Base-by-base conservation (phyloP, 2,888 invertebrate genomes). In the Brachylomia viminalis region DNA sequence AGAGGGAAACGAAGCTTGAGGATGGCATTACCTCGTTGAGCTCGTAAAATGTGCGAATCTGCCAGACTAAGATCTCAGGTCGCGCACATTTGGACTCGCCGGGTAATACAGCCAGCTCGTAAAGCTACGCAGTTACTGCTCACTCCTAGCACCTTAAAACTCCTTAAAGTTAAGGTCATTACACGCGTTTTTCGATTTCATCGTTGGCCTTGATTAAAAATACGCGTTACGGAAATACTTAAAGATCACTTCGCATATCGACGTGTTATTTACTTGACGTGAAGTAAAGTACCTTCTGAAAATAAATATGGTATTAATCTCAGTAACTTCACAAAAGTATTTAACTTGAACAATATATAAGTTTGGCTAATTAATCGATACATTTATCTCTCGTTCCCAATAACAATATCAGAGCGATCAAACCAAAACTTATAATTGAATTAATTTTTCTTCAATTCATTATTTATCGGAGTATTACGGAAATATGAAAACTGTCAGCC, bases 1-100 rank as follows among this genome's bases (percentile, higher is more conserved):
- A 89, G 91, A 88, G 84, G 88, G 87, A 90, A 92, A 91, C 90
- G 90, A 90, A 91, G 89, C 92, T 90, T 90, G 88, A 91, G 89
- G 91, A 88, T 85, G 86, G 89, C 86, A 88, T 92, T 91, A 91
- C 87, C 87, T 89, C 89, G 89, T 87, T 90, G 85, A 89, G 88
- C 87, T 91, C 91, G 89, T 92, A 92, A 93, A 93, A 90, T 90
- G 89, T 82, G 86, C 86, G 88, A 88, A 88, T 88, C 87, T 90
- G 82, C 76, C 78, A 58, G 77, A 80, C 85, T 76, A 83, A 85
- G 85, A 86, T 82, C 87, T 88, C 88, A 89, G 90, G 89, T 91
- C 87, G 88, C 83, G 86, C 87, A 88, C 89, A 87, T 90, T 92
- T 90, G 86, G 88, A 88, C 87, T 90, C 5, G 86, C 80, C 82